Percentiles rank a stretch among this genome's conserved stretches.
phyloP scores from a whole-genome alignment of 2,113 vertebrate species.

The Naja naja region DNA sequence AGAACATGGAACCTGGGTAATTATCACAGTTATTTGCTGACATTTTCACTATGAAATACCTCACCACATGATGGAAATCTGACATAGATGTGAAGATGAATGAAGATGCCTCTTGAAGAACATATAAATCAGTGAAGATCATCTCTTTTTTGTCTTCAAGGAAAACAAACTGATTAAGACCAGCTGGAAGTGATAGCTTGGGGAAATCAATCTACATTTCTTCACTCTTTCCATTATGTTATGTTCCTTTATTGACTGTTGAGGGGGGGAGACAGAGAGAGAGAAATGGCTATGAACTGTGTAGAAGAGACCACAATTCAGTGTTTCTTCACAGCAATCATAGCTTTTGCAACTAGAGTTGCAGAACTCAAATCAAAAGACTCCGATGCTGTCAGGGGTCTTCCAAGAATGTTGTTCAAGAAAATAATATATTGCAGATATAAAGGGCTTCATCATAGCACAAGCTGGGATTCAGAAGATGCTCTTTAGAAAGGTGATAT shows the following conservation, averaged over 20 bases:
- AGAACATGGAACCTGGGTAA: constrained; percentile 11
- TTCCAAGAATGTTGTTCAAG: constrained; percentile 60
- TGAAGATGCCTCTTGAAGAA: constrained; percentile 64
- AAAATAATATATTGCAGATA: constrained; percentile 55
- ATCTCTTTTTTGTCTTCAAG: constrained; percentile 50
- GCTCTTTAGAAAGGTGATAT: constrained; percentile 67
- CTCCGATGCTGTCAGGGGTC: constrained; percentile 21
- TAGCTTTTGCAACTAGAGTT: constrained; percentile 59
- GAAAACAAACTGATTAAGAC: constrained; percentile 51
- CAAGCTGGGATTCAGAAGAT: constrained; percentile 68
- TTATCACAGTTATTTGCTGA: constrained; percentile 43
- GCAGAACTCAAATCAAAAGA: constrained; percentile 56
- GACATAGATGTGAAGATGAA: constrained; percentile 56
- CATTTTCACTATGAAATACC: constrained; percentile 48
- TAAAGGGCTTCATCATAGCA: constrained; percentile 62
- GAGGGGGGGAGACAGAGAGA: background rate
- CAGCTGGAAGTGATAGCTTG: constrained; percentile 53
- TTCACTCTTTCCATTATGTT: constrained; percentile 31
- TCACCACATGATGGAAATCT: constrained; percentile 51
- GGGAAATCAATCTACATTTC: constrained; percentile 42
- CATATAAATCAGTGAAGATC: constrained; percentile 54
- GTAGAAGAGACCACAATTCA: constrained; percentile 54
- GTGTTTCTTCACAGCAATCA: constrained; percentile 54
- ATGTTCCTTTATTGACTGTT: background rate
- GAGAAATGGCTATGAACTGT: constrained; percentile 36